Evolutionary conservation across 2,888 invertebrate genomes (phyloP).

Genomic region (Diadromus collaris): DNA sequence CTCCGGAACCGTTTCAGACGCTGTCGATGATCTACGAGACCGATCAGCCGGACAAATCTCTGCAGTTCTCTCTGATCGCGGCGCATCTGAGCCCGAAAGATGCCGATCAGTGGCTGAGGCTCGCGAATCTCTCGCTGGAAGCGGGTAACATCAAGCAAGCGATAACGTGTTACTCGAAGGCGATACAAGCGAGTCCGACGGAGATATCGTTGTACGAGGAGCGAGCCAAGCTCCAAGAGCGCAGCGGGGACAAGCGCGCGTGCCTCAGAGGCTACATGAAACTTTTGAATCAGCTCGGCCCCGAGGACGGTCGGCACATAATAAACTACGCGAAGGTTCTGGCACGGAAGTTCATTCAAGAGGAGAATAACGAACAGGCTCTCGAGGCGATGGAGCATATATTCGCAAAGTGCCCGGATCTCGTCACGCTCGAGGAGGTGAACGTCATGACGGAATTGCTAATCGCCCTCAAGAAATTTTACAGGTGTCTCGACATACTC

Average conservation of each 20-base stretch:
- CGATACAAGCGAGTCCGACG: slow-evolving; percentile 87
- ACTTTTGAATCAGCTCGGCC: slow-evolving; percentile 85
- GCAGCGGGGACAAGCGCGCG: slow-evolving; percentile 83
- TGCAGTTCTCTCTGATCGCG: slow-evolving; percentile 92
- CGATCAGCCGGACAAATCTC: slow-evolving; percentile 88
- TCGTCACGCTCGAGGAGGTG: slow-evolving; percentile 88
- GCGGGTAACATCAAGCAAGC: slow-evolving; percentile 89
- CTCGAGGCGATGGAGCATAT: slow-evolving; percentile 88
- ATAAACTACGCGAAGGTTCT: slow-evolving; percentile 88
- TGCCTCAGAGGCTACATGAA: slow-evolving; percentile 88
- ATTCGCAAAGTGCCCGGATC: slow-evolving; percentile 87
- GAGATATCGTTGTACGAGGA: slow-evolving; percentile 88
- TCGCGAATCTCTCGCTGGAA: slow-evolving; percentile 90
- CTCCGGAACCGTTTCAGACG: slow-evolving; percentile 95
- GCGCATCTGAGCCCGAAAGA: slow-evolving; percentile 92
- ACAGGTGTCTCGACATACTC: slow-evolving; percentile 87
- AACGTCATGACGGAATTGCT: slow-evolving; percentile 93
- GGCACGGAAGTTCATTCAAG: slow-evolving; percentile 87
- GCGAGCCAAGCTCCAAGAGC: slow-evolving; percentile 86
- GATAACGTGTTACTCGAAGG: slow-evolving; percentile 91
- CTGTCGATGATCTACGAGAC: slow-evolving; percentile 94
- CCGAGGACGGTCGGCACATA: slow-evolving; percentile 83
- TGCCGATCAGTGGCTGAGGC: slow-evolving; percentile 91
- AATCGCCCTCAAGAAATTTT: slow-evolving; percentile 86
- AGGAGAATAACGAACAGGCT: slow-evolving; percentile 87